phyloP scores from a whole-genome alignment of 1,140 invertebrate genomes.

The Carcinoscorpius rotundicauda region DNA sequence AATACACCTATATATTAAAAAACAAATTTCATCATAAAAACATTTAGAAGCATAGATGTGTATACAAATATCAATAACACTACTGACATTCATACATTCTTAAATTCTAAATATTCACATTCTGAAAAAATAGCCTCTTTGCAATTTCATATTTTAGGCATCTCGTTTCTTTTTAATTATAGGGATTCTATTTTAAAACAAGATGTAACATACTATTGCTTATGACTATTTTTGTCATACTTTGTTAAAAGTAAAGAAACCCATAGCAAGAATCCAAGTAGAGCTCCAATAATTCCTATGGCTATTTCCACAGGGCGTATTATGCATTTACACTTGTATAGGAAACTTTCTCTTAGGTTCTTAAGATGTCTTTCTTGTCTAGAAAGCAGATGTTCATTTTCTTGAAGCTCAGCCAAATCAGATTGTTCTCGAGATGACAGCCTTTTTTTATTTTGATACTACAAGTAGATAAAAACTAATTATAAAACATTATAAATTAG shows the following conservation, averaged over 20 bases:
- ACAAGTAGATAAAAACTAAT: slow-evolving; percentile 7
- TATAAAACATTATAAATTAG: slow-evolving; percentile 1
- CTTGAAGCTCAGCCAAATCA: slow-evolving; percentile 29
- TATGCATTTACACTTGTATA: slow-evolving; percentile 28
- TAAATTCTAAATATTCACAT: too few species aligned
- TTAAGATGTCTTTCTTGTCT: slow-evolving; percentile 10
- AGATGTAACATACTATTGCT: too few species aligned
- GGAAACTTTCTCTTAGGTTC: slow-evolving; percentile 8
- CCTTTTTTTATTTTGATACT: slow-evolving; percentile 20
- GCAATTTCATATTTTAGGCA: too few species aligned
- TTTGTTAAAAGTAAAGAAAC: slow-evolving; percentile 38
- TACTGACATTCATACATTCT: too few species aligned
- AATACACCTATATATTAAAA: too few species aligned
- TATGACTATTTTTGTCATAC: slow-evolving; percentile 20
- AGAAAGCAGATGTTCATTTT: slow-evolving; percentile 26
- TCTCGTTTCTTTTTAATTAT: too few species aligned
- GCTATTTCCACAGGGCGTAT: slow-evolving; percentile 35
- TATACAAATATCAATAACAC: too few species aligned
- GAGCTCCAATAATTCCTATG: slow-evolving; percentile 30
- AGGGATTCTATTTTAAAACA: too few species aligned
- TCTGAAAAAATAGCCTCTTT: too few species aligned
- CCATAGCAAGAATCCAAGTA: slow-evolving; percentile 33
- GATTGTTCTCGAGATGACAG: slow-evolving; percentile 25
- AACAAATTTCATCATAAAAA: too few species aligned
- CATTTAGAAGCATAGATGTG: too few species aligned